A percentile compares a stretch with the other conserved stretches of the same genome.
Evolutionary conservation across 2,113 vertebrate genomes (phyloP).

Genomic region (Heterocephalus glaber): DNA sequence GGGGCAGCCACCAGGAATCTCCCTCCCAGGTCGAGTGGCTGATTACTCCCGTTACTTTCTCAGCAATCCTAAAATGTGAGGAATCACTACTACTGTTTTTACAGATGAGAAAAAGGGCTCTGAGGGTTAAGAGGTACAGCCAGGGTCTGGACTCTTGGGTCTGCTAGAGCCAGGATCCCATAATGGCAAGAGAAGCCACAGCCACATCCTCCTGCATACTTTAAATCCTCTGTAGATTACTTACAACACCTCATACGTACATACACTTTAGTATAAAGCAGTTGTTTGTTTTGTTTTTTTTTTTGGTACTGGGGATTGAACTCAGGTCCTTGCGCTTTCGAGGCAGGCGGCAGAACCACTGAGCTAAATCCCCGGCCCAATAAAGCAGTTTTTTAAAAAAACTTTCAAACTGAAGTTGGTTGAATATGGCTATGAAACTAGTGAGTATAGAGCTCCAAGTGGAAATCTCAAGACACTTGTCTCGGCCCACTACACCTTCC

Average conservation of each 20-base stretch:
- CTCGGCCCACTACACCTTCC: background rate
- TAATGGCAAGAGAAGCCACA: background rate
- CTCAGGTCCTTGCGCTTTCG: too few species aligned
- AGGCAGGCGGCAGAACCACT: too few species aligned
- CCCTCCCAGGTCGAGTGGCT: fast-evolving
- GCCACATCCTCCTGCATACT: background rate
- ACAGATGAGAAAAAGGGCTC: background rate
- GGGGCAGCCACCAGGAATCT: background rate
- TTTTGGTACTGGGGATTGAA: too few species aligned
- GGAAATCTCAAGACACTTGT: background rate
- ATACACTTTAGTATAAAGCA: background rate
- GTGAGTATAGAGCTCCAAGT: background rate
- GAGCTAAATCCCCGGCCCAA: too few species aligned
- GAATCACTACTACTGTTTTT: background rate
- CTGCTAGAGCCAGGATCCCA: background rate
- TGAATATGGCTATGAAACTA: background rate
- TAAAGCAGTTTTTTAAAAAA: background rate
- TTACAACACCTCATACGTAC: background rate
- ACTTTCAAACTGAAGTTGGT: background rate
- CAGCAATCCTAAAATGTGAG: background rate
- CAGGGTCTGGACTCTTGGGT: fast-evolving
- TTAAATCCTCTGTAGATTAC: background rate
- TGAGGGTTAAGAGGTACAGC: background rate
- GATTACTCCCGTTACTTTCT: background rate
- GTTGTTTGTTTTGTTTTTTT: too few species aligned